Percentiles rank a stretch among this genome's conserved stretches.
Conservation (phyloP, 2,113 vertebrate species). For the Spea multiplicata region DNA sequence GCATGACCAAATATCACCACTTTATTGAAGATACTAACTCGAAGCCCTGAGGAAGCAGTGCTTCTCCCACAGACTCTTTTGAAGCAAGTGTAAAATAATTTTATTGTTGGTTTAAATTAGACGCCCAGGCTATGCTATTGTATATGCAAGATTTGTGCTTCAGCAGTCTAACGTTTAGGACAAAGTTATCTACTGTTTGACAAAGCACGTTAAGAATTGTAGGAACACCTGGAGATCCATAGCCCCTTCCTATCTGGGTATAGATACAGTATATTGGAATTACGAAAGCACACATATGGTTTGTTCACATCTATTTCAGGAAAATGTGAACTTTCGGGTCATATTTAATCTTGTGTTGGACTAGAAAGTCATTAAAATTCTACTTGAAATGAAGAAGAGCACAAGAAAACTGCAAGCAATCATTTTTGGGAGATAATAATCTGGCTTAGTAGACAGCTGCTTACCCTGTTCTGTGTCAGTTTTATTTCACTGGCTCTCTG, state of each 20-base stretch:
- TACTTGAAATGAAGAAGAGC: slow-evolving; percentile 15
- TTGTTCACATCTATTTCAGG: slow-evolving; percentile 4
- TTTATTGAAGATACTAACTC: no score
- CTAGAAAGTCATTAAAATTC: slow-evolving; percentile 25
- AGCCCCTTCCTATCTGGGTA: not conserved
- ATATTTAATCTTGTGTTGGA: slow-evolving; percentile 22
- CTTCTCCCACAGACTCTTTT: no score
- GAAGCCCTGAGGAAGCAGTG: no score
- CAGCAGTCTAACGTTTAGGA: no score
- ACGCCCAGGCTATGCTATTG: no score
- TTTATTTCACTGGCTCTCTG: slow-evolving; percentile 20
- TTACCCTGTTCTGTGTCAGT: slow-evolving; percentile 24
- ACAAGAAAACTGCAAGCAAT: slow-evolving; percentile 13
- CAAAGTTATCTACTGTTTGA: no score
- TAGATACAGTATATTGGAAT: not conserved
- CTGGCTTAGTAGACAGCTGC: slow-evolving; percentile 39
- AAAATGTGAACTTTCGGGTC: slow-evolving; percentile 9
- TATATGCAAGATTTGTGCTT: no score
- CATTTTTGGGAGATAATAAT: slow-evolving; percentile 32
- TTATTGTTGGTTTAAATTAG: no score
- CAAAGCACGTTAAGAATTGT: no score
- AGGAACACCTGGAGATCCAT: not conserved
- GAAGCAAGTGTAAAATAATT: no score
- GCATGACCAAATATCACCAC: no score
- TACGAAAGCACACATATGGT: not conserved